Percentiles rank a stretch among this genome's conserved stretches.
These are phyloP conservation scores for Rhogogaster chlorosoma DNA, from an alignment of 2,888 invertebrate species.

Conservation along the genomic window DNA sequence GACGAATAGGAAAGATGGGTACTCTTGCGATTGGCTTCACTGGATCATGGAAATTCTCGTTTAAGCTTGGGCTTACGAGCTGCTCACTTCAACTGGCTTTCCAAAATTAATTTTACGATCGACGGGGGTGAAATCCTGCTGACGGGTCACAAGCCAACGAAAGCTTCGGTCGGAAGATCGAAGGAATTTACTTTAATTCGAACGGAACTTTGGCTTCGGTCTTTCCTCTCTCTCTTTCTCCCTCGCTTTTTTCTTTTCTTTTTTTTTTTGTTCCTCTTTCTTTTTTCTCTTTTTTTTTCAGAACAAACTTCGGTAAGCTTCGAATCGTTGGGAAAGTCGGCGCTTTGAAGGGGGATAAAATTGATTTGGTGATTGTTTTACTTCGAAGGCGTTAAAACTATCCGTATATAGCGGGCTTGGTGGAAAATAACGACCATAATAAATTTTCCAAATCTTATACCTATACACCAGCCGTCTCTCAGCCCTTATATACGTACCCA, in stretches of 20 bases:
- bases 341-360: constrained; percentile 37
- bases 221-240: constrained; percentile 50
- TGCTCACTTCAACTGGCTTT: constrained; percentile 48
- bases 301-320: constrained; percentile 44
- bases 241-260: constrained; percentile 50
- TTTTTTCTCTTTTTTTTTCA: constrained; percentile 49
- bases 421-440: constrained; percentile 42
- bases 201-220: constrained; percentile 48
- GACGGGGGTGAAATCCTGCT: constrained; percentile 47
- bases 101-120: constrained; percentile 52
- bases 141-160: constrained; percentile 50
- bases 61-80: constrained; percentile 49
- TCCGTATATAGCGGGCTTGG: constrained; percentile 26
- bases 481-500: neutral
- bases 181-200: constrained; percentile 51
- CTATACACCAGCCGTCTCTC: neutral
- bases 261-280: constrained; percentile 41
- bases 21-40: constrained; percentile 41
- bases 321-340: constrained; percentile 28
- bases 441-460: constrained; percentile 43
- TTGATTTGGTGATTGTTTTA: constrained; percentile 48
- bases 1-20: constrained; percentile 18
- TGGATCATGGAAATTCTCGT: constrained; percentile 48
- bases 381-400: constrained; percentile 41
- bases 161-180: constrained; percentile 43